Base-by-base conservation (phyloP, 2,888 invertebrate species). In the Aphelenchoides bicaudatus region DNA sequence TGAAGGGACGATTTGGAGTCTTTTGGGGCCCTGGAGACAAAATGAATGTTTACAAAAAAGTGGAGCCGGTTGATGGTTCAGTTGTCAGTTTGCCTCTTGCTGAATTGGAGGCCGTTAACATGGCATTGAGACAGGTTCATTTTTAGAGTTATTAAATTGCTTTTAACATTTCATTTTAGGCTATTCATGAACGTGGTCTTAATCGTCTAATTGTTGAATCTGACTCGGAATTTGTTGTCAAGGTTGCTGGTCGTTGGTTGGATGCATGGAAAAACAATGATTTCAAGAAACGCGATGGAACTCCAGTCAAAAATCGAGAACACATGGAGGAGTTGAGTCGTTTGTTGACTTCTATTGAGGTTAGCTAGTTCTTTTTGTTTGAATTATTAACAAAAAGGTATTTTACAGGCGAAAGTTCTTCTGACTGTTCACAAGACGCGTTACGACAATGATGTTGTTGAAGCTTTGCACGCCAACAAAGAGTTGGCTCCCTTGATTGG, bases 151-250 rank as follows among this genome's bases (percentile, higher is more conserved):
- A 19, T 43, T 21, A 21, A 21, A 21, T 43, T 47, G 16, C 4
- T 28, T 56, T 5, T 5, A 8, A 6, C 13, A 4, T 8, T 8
- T 50, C 3, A 5, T 23, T 55, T 55, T 23, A 58, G 53, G 63
- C 63, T 1, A 19, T 66, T 4, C 39, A 58, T 30, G 60, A 63
- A n/a, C n/a, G 39, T 27, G 61, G 65, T 23, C 29, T 65, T 46
- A 29, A 29, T 19, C 39, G 48, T n/a, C 46, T 63, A n/a, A 34
- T 58, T 21, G 46, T 63, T 1, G 16, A 59, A 38, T 59, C 64
- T 19, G 50, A 47, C 16, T 51, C 47, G 2, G 50, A 49, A 3
- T 63, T 50, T 51, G 51, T 63, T 27, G 51, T 21, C 3, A 63
- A 63, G n/a, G 16, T 39, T 38, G 56, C 39, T 4, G 51, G 29